Evolutionary conservation across 2,113 vertebrate species (phyloP).

Genomic region (Dromaius novaehollandiae): DNA sequence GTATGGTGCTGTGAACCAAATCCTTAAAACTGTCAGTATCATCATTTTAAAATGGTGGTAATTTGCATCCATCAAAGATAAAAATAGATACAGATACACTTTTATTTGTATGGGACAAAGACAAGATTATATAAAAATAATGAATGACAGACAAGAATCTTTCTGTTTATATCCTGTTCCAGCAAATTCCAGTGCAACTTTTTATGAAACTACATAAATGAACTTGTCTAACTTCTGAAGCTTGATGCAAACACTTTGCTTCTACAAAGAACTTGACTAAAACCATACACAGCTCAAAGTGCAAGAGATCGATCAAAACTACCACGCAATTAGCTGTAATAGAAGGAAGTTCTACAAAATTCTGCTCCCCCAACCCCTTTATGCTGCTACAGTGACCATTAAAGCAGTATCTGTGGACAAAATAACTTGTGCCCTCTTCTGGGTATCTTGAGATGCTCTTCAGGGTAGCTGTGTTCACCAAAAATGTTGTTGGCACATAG

Average conservation of each 20-base stretch:
- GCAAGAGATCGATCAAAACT: background rate
- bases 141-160: background rate
- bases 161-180: background rate
- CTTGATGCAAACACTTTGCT: background rate
- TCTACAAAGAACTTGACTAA: background rate
- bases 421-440: rapidly evolving
- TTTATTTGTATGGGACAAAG: background rate
- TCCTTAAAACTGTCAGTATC: background rate
- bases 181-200: background rate
- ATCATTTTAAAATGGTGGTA: constrained; percentile 1
- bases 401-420: background rate
- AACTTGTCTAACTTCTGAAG: background rate
- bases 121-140: background rate
- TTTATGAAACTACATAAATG: background rate
- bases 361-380: background rate
- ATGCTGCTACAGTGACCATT: rapidly evolving
- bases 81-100: background rate
- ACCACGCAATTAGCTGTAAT: background rate
- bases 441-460: background rate
- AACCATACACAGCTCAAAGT: background rate
- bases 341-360: background rate
- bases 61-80: constrained; percentile 12
- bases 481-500: background rate
- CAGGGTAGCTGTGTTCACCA: background rate
- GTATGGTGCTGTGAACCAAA: background rate